Base-by-base conservation (phyloP, 2,888 invertebrate species). In the Ecdyonurus torrentis region DNA sequence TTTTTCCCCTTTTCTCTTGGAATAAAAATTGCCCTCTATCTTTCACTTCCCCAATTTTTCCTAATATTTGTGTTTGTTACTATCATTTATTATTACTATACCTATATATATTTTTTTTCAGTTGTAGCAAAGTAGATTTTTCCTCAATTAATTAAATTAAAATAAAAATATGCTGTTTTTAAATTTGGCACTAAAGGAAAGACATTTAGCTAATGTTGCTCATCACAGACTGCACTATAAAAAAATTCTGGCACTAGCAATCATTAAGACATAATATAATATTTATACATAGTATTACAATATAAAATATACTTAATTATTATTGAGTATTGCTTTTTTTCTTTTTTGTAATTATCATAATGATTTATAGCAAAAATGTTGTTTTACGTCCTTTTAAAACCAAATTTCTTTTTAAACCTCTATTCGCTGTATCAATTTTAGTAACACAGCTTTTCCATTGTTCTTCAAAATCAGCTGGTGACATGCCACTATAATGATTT, bases 391-490 rank as follows among this genome's bases (percentile, higher is more conserved):
- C 59, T 23, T 60, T 68, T 66, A 72, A 74, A 65, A 74, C 74
- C 63, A 75, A 69, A 69, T 76, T 75, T 70, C 76, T 73, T 68
- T 76, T 76, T 65, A 76, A 70, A 59, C 76, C 76, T 65, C 76
- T 68, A 69, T 76, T 76, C 65, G 75, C 75, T 23, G 76, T 76
- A 69, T 76, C 76, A 66, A 76, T 76, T 70, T 76, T 76, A 7
- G 76, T 76, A 23, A 76, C 76, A 67, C 76, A 76, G 67, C 74
- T 75, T 68, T 76, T 76, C 76, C 76, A 76, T 61, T 73, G 73
- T 63, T 76, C 75, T 66, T 76, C 76, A 73, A 76, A 76, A 60
- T 75, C 75, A 58, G 72, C 72, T 2, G 74, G 71, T 63, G 72
- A 69, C 52, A 75, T 72, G 50, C 73, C 74, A 67, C 75, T 75